A percentile compares a stretch with the other conserved stretches of the same genome.
Conservation (phyloP, 1,140 invertebrate genomes). For the Frieseomelitta varia region DNA sequence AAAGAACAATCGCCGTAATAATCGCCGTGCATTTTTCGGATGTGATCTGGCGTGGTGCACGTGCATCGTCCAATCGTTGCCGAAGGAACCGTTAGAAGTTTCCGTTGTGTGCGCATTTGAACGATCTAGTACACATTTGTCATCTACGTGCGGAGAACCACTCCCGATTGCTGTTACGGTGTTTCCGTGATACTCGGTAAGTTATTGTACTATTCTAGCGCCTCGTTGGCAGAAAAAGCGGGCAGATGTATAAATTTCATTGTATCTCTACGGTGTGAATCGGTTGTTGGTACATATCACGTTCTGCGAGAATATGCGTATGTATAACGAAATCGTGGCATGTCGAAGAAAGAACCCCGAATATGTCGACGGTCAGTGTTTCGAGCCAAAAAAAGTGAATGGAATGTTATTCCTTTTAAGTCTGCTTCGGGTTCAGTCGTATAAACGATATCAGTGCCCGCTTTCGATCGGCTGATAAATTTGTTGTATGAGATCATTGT, state of each 20-base stretch:
- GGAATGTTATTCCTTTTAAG: slow-evolving; percentile 52
- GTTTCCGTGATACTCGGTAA: slow-evolving; percentile 54
- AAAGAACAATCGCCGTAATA: background rate
- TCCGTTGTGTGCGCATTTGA: slow-evolving; percentile 68
- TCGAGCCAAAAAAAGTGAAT: slow-evolving; percentile 58
- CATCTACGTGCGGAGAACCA: slow-evolving; percentile 66
- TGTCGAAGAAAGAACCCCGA: slow-evolving; percentile 50
- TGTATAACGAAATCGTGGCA: slow-evolving; percentile 3
- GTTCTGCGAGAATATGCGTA: background rate
- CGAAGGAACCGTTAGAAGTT: slow-evolving; percentile 68
- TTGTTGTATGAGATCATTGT: background rate
- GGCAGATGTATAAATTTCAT: background rate
- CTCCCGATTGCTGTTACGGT: slow-evolving; percentile 64
- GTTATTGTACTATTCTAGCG: background rate
- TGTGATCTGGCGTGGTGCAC: slow-evolving; percentile 8
- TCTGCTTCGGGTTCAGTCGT: background rate
- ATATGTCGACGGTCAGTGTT: slow-evolving; percentile 62
- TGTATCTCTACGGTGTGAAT: background rate
- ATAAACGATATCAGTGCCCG: slow-evolving; percentile 4
- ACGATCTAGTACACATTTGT: slow-evolving; percentile 68
- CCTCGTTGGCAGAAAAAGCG: background rate
- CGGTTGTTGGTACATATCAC: background rate
- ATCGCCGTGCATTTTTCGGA: background rate
- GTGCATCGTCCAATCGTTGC: slow-evolving; percentile 40
- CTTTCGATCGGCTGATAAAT: background rate